phyloP scores from a whole-genome alignment of 2,888 invertebrate genomes.

The Meloe dianella region DNA sequence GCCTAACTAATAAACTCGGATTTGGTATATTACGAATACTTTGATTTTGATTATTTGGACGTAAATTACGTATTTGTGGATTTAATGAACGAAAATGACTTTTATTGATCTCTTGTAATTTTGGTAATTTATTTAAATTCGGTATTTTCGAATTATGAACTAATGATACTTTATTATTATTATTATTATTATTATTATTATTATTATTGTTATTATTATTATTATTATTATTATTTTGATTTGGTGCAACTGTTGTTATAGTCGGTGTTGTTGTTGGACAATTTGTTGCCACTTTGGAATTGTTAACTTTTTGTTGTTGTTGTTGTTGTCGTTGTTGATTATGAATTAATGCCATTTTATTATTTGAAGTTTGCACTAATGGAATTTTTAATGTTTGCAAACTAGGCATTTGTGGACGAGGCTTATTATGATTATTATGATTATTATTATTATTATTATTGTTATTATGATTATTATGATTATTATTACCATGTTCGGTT shows the following conservation, averaged over 20 bases:
- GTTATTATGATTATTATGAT: conserved; percentile 41
- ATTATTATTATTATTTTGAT: not conserved
- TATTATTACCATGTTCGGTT: conserved; percentile 50
- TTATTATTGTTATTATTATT: not conserved
- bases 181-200: not conserved
- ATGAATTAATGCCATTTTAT: not conserved
- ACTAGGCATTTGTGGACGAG: conserved; percentile 52
- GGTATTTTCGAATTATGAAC: conserved; percentile 29
- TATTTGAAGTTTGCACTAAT: conserved; percentile 24
- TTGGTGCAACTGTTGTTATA: not conserved
- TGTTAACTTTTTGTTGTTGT: not conserved
- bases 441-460: conserved; percentile 43
- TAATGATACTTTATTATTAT: not conserved
- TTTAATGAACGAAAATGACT: conserved; percentile 50
- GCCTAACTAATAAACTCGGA: conserved; percentile 66
- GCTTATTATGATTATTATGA: conserved; percentile 36
- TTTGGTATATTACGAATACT: conserved; percentile 70
- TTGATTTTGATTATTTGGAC: conserved; percentile 65
- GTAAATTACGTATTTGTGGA: conserved; percentile 49
- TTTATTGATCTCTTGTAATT: conserved; percentile 60
- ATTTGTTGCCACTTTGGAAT: not conserved
- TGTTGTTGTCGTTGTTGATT: conserved; percentile 26
- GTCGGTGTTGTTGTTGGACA: not conserved
- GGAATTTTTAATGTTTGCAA: conserved; percentile 53
- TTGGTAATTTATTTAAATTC: conserved; percentile 54